phyloP scores from a whole-genome alignment of 2,797 vertebrate genomes.

The Orientallactaga sibirica region DNA sequence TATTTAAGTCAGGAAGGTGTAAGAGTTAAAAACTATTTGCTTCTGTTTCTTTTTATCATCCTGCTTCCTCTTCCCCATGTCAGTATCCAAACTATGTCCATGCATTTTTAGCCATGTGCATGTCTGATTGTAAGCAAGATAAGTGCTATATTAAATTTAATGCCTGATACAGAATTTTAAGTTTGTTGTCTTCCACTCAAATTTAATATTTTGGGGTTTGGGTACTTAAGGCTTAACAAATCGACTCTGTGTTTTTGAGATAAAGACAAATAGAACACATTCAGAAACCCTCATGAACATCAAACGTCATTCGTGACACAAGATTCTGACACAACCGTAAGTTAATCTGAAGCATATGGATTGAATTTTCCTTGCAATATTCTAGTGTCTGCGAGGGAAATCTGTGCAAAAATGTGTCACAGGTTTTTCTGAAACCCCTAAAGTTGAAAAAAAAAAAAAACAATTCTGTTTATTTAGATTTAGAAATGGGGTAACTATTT shows the following conservation, averaged over 20 bases:
- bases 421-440: constrained; percentile 77
- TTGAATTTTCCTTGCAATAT: constrained; percentile 78
- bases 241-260: constrained; percentile 83
- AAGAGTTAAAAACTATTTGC: not conserved
- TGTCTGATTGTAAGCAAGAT: constrained; percentile 35
- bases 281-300: constrained; percentile 78
- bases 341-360: constrained; percentile 82
- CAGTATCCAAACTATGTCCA: constrained; percentile 13
- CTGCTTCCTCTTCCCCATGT: not conserved
- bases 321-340: constrained; percentile 79
- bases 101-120: not conserved
- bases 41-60: constrained; percentile 1
- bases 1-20: constrained; percentile 46
- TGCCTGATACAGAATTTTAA: constrained; percentile 71
- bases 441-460: constrained; percentile 62
- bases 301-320: constrained; percentile 78
- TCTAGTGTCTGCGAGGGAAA: constrained; percentile 76
- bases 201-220: constrained; percentile 78
- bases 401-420: constrained; percentile 77
- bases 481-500: constrained; percentile 79
- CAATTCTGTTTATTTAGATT: constrained; percentile 81
- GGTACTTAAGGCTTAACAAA: constrained; percentile 81
- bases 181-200: constrained; percentile 73
- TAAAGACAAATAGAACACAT: constrained; percentile 82
- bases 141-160: constrained; percentile 77